Base-by-base conservation (phyloP, 2,797 vertebrate species). In the Linurgus olivaceus region DNA sequence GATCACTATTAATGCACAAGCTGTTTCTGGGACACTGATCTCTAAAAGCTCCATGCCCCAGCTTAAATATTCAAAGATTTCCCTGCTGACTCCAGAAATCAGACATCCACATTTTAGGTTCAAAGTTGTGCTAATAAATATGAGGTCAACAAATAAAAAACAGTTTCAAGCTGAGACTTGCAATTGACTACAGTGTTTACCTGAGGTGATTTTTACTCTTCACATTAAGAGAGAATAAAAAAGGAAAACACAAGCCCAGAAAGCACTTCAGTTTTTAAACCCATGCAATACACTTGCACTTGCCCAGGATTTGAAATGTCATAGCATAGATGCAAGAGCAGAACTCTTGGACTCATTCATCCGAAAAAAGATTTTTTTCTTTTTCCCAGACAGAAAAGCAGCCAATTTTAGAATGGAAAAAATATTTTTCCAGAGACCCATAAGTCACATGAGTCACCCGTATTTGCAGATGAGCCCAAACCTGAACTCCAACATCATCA, bases 391-490 rank as follows among this genome's bases (percentile, higher is more conserved):
- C 81, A 93, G 72, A 92, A 92, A 67, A 91, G 38, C 75, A 86
- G 84, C 51, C 86, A 77, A 6, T 38, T 90, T 47, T 24, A 72
- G 35, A 73, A 91, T 0, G 21, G 18, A 40, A 83, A 47, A 86
- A 83, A 66, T 59, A 42, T 62, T 91, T 95, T 96, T 88, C 82
- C 92, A 80, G 67, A 84, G 38, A 62, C 23, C 38, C 14, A 0
- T 59, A 86, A 94, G 70, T 91, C 78, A 87, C 65, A 90, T 90
- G 78, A 96, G 73, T 93, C 86, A 95, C 51, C 24, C 70, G 66
- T 66, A 58, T 35, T 78, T 68, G 55, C 74, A 84, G 66, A 91
- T 38, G 76, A 88, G 47, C 40, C 63, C 82, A 88, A 81, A 93
- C 40, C 47, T 68, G 73, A 90, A 80, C 50, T 89, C 84, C 62